These are phyloP conservation scores for Sphinx pinastri DNA, from an alignment of 2,888 invertebrate species.

Conservation along the genomic window DNA sequence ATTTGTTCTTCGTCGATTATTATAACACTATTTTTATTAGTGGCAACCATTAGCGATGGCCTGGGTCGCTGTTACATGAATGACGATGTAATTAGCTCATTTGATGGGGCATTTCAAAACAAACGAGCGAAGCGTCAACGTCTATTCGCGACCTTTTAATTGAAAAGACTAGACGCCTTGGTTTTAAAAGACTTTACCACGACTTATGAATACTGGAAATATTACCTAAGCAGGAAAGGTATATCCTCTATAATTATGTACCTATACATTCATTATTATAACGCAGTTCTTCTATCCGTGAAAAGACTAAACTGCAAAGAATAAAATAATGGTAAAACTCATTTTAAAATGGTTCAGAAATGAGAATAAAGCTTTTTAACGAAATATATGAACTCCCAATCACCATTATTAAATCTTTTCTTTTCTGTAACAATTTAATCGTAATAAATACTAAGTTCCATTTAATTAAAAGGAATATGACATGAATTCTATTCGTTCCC, in stretches of 20 bases:
- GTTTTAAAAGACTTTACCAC: background rate
- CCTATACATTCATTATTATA: background rate
- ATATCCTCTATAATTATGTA: too few relatives aligned
- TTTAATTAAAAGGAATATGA: too few relatives aligned
- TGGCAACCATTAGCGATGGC: constrained; percentile 41
- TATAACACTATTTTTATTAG: constrained; percentile 38
- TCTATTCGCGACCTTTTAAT: background rate
- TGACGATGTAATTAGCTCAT: constrained; percentile 16
- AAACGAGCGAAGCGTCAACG: constrained; percentile 5
- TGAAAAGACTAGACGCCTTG: background rate
- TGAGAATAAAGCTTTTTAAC: background rate
- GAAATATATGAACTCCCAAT: too few relatives aligned
- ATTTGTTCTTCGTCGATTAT: constrained; percentile 39
- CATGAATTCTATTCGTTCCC: too few relatives aligned
- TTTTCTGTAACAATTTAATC: too few relatives aligned
- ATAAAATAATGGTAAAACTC: background rate
- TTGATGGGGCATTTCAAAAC: constrained; percentile 6
- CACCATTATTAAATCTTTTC: too few relatives aligned
- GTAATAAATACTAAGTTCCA: too few relatives aligned
- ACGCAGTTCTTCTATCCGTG: background rate
- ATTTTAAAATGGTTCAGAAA: background rate
- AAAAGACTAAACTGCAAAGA: too few relatives aligned
- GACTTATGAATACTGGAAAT: background rate
- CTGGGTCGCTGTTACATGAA: constrained; percentile 36
- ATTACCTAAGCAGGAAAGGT: too few relatives aligned